phyloP scores from a whole-genome alignment of 1,140 invertebrate species.

The Ruditapes philippinarum region DNA sequence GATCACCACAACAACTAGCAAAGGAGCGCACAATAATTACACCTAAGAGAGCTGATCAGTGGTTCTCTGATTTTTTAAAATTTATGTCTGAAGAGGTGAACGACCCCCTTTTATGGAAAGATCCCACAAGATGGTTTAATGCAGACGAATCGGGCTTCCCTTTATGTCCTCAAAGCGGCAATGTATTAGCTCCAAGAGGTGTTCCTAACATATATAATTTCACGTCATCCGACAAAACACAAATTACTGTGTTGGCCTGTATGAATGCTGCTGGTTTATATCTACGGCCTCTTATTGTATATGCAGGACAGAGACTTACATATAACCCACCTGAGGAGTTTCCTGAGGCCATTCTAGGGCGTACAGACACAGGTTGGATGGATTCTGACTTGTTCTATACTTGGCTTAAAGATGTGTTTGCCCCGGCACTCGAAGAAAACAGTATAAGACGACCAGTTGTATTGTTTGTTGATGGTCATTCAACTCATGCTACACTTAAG shows the following conservation, averaged over 20 bases:
- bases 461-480: not conserved
- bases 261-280: slow-evolving; percentile 7
- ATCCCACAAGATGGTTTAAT: slow-evolving; percentile 33
- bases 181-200: slow-evolving; percentile 32
- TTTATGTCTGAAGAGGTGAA: slow-evolving; percentile 11
- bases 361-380: not conserved
- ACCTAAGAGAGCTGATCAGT: slow-evolving; percentile 9
- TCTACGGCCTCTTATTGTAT: slow-evolving; percentile 4
- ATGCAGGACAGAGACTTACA: slow-evolving; percentile 1
- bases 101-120: not conserved
- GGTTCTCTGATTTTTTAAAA: slow-evolving; percentile 52
- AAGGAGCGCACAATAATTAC: slow-evolving; percentile 49
- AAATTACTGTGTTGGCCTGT: slow-evolving; percentile 39
- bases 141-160: slow-evolving; percentile 61
- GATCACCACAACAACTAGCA: slow-evolving; percentile 6
- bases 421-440: not conserved
- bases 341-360: slow-evolving; percentile 5
- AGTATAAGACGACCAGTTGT: not conserved
- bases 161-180: slow-evolving; percentile 38
- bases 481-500: not conserved
- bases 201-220: slow-evolving; percentile 20
- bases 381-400: not conserved
- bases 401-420: not conserved
- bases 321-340: slow-evolving; percentile 21
- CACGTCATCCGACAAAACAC: slow-evolving; percentile 4